Conservation (phyloP, 2,113 vertebrate species). For the Triplophysa dalaica region DNA sequence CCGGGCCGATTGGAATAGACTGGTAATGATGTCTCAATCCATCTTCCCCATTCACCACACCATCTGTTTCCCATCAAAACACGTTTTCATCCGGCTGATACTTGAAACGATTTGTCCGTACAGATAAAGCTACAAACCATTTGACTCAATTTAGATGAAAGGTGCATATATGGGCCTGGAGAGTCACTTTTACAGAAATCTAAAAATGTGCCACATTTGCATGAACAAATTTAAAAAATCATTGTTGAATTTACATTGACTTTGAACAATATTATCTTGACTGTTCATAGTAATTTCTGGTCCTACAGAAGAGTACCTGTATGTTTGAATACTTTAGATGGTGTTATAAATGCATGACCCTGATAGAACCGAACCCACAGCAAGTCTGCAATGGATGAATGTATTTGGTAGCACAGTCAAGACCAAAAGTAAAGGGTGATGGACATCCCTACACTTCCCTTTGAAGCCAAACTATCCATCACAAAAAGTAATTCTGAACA, state of each 20-base stretch:
- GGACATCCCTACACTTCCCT: neutral
- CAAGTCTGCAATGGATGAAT: neutral
- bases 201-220: too few species aligned
- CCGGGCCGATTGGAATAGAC: neutral
- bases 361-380: neutral
- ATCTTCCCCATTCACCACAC: slow-evolving; percentile 4
- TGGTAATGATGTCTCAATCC: slow-evolving; percentile 15
- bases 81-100: neutral
- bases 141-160: neutral
- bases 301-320: neutral
- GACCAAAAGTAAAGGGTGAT: neutral
- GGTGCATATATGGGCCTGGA: too few species aligned
- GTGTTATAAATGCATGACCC: neutral
- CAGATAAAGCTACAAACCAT: neutral
- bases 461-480: neutral
- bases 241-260: neutral
- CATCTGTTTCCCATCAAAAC: slow-evolving; percentile 22
- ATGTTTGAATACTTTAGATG: neutral
- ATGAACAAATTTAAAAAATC: neutral
- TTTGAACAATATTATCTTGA: slow-evolving; percentile 1
- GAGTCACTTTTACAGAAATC: too few species aligned
- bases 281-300: neutral
- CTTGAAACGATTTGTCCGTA: neutral
- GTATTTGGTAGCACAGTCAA: neutral
- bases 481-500: neutral